Conservation (phyloP, 2,888 invertebrate species). For the Villa cingulata region DNA sequence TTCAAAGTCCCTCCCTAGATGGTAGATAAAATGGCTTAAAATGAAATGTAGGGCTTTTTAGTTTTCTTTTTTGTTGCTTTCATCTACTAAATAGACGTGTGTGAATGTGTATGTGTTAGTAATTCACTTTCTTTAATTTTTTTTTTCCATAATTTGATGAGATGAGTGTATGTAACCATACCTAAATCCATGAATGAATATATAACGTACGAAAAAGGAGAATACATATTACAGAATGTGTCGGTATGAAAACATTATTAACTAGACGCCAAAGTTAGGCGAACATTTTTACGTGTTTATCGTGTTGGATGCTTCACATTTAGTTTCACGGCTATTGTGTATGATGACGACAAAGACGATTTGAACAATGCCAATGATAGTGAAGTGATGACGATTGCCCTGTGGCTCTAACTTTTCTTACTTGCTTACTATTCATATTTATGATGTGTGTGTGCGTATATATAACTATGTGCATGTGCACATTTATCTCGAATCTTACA, state of each 20-base stretch:
- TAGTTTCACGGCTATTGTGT: neutral
- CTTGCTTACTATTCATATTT: too few species aligned
- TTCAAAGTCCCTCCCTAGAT: neutral
- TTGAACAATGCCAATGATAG: neutral
- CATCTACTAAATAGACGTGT: neutral
- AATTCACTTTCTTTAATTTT: neutral
- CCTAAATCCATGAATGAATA: too few species aligned
- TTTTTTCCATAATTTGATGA: neutral
- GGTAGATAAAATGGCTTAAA: neutral
- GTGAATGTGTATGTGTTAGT: neutral
- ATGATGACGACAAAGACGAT: neutral
- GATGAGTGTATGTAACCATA: neutral
- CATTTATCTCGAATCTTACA: too few species aligned
- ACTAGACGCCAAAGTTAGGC: constrained; percentile 1
- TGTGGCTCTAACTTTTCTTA: neutral
- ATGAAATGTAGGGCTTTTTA: neutral
- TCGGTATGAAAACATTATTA: constrained; percentile 6
- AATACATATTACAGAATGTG: too few species aligned
- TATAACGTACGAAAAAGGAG: too few species aligned
- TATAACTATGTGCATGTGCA: too few species aligned
- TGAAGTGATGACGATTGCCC: neutral
- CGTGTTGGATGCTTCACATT: neutral
- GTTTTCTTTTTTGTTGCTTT: too few species aligned
- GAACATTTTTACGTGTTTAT: neutral
- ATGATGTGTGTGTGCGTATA: too few species aligned